phyloP scores from a whole-genome alignment of 1,140 invertebrate species.

The Sinonovacula constricta region DNA sequence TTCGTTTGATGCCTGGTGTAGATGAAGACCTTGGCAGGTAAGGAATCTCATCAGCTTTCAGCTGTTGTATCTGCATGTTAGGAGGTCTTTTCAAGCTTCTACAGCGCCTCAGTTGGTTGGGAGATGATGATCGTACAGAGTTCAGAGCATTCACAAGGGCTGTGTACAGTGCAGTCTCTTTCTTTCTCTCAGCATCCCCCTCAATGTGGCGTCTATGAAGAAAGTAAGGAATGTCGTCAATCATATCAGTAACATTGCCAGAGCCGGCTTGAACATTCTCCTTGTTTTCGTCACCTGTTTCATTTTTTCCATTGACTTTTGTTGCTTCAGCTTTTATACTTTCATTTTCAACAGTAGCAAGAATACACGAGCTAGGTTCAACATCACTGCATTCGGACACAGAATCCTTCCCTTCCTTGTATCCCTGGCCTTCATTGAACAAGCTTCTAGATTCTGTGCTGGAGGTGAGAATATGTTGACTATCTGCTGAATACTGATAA shows the following conservation, averaged over 20 bases:
- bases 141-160: slow-evolving; percentile 50
- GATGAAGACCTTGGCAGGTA: slow-evolving; percentile 39
- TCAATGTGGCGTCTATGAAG: slow-evolving; percentile 75
- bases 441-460: not conserved
- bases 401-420: not conserved
- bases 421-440: too few relatives aligned
- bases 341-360: slow-evolving; percentile 35
- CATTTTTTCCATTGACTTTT: slow-evolving; percentile 8
- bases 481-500: not conserved
- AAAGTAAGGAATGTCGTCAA: slow-evolving; percentile 79
- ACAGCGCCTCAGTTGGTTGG: slow-evolving; percentile 37
- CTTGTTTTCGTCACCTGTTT: not conserved
- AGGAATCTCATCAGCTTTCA: slow-evolving; percentile 61
- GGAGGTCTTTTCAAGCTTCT: slow-evolving; percentile 57
- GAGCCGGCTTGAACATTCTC: slow-evolving; percentile 25
- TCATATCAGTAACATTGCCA: slow-evolving; percentile 68
- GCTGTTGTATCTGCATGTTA: slow-evolving; percentile 59
- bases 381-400: slow-evolving; percentile 14
- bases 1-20: slow-evolving; percentile 26
- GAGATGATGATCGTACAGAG: slow-evolving; percentile 14
- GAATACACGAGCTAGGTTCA: slow-evolving; percentile 48
- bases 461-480: not conserved
- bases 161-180: slow-evolving; percentile 62
- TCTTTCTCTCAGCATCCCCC: slow-evolving; percentile 56
- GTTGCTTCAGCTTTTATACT: slow-evolving; percentile 2